Percentiles rank a stretch among this genome's conserved stretches.
These are phyloP conservation scores for Gorsachius magnificus DNA, from an alignment of 2,797 vertebrate species.

Conservation along the genomic window DNA sequence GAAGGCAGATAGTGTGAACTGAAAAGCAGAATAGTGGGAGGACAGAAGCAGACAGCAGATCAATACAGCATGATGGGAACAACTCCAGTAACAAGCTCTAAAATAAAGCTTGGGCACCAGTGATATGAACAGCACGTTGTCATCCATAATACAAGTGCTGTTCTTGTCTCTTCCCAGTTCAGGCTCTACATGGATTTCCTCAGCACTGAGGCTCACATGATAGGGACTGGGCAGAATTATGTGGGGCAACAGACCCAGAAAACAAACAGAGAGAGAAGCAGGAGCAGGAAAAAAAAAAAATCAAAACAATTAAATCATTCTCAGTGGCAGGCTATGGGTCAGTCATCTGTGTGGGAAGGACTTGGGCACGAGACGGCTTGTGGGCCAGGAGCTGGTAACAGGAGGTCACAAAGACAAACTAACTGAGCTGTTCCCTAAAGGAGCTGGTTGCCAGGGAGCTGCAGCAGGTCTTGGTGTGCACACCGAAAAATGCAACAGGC, in stretches of 20 bases:
- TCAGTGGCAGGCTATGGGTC: neutral
- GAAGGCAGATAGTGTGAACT: neutral
- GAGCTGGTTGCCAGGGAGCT: neutral
- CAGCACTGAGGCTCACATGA: neutral
- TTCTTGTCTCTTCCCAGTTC: neutral
- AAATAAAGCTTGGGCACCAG: neutral
- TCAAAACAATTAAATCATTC: neutral
- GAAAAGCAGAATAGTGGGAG: neutral
- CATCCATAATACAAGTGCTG: neutral
- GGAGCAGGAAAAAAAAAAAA: neutral
- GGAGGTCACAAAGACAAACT: neutral
- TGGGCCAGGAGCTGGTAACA: neutral
- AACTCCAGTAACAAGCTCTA: neutral
- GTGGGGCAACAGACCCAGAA: neutral
- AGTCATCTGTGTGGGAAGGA: neutral
- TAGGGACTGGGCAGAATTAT: neutral
- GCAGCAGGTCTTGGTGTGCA: neutral
- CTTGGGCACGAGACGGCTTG: neutral
- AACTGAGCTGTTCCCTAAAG: neutral
- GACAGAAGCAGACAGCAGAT: neutral
- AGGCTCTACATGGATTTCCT: neutral
- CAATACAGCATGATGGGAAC: neutral
- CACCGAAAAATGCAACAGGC: neutral
- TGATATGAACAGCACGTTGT: neutral
- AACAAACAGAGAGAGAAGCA: neutral